Evolutionary conservation across 2,113 vertebrate species (phyloP).

Genomic region (Onychostoma macrolepis): DNA sequence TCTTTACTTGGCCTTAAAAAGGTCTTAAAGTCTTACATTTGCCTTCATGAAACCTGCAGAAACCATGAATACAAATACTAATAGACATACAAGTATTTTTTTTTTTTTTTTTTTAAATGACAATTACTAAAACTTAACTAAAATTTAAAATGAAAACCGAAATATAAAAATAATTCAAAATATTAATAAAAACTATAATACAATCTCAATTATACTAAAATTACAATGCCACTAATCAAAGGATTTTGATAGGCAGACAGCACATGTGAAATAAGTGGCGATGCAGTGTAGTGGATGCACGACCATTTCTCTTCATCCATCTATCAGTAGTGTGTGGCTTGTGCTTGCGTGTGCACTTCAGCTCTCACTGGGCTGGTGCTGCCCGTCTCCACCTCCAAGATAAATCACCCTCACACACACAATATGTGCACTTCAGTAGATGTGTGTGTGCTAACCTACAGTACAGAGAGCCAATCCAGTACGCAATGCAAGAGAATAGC

Average conservation of each 20-base stretch:
- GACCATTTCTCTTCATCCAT: slow-evolving; percentile 59
- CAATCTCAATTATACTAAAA: neutral
- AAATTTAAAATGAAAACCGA: too few species aligned
- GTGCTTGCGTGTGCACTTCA: slow-evolving; percentile 71
- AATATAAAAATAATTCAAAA: too few species aligned
- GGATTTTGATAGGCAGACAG: neutral
- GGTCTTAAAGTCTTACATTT: too few species aligned
- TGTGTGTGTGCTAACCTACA: neutral
- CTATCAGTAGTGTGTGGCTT: slow-evolving; percentile 65
- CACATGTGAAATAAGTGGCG: neutral
- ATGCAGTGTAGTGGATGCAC: slow-evolving; percentile 41
- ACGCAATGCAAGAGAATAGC: neutral
- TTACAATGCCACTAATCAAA: neutral
- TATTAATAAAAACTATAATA: too few species aligned
- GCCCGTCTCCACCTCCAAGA: slow-evolving; percentile 37
- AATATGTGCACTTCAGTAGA: slow-evolving; percentile 3
- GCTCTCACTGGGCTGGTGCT: slow-evolving; percentile 40
- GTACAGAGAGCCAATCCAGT: neutral
- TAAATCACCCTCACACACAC: slow-evolving; percentile 46
- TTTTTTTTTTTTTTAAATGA: too few species aligned
- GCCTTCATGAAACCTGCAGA: too few species aligned
- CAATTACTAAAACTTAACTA: too few species aligned
- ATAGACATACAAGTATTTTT: too few species aligned
- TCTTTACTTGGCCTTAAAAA: too few species aligned
- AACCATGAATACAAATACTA: too few species aligned